Evolutionary conservation across 2,888 invertebrate species (phyloP), one percentile per base, ranked within the genome.

Genomic region (Erebia aethiops): DNA sequence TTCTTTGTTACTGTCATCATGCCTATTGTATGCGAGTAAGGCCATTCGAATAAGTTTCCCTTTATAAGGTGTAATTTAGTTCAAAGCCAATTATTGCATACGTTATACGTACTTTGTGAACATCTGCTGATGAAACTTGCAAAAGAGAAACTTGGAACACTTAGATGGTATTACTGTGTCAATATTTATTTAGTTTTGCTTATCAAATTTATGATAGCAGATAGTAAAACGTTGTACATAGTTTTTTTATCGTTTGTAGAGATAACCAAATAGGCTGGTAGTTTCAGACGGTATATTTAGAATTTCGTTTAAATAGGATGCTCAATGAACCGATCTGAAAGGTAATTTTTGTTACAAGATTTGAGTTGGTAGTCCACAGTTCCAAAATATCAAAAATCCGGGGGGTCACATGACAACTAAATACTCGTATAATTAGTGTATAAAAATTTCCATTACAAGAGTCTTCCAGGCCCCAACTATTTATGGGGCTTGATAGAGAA

Each of bases 81-180:
- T 51, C 56, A 56, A 11, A 63, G 14, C 43, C 54, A 21, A 57
- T 69, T 57, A 46, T 26, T 46, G 13, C 21, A 49, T 8, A 57
- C 26, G 43, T 49, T 65, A 69, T 69, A 71, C 35, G 35, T 35
- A 35, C 35, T 35, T 1, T 68, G 52, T 61, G 71, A 65, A 51
- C 72, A 75, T 71, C 76, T 74, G 76, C 71, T 61, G 66, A 66
- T 64, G 68, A 72, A 71, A 75, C 75, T 76, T 77, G 77, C 75
- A 74, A 78, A 76, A 77, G 77, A 72, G 75, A 77, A 78, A 77
- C 74, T 57, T 52, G 2, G 9, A 64, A 60, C 57, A 56, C 16
- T 46, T 54, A 16, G 18, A 52, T 64, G 35, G 54, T 49, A 54
- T 61, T 46, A 26, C n/a, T 64, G 51, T 49, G 41, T 65, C 54